Evolutionary conservation across 2,113 vertebrate species (phyloP), one percentile per base, ranked within the genome.

Genomic region (Triplophysa tibetana): DNA sequence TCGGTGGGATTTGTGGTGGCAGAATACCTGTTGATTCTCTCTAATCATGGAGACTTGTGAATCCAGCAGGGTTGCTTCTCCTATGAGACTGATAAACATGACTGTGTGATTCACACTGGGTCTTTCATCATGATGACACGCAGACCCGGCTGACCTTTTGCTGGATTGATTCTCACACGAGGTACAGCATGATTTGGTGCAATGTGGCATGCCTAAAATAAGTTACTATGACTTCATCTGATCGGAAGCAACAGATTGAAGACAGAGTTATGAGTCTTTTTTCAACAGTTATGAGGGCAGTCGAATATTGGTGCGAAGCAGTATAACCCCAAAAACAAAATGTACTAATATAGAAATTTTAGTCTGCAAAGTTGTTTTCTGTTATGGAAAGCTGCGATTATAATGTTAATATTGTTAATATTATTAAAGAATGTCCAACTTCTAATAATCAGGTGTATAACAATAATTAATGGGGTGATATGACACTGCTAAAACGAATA

Each of bases 61-160:
- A 54, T 83, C 65, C 58, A 13, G 69, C 33, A 10, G 60, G 58
- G 23, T 75, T 70, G 50, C 64, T 61, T 61, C 62, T 72, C 78
- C 75, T 72, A 56, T 65, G 65, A 52, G 41, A 63, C 64, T 81
- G 80, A 83, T 83, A 43, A 64, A 61, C 73, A 73, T 58, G 29
- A 80, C 54, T 16, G 54, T 64, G 54, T 72, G 78, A 84, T 84
- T 84, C 75, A 84, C 23, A 64, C 61, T 10, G 43, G 63, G 24
- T 72, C 67, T 70, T 82, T 79, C 67, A 82, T 87, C 84, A 83
- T 54, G 52, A 52, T 80, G 85, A 82, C 79, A 85, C 58, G 23
- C 4, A 64, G 79, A 19, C 33, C 41, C 19, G 56, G 24, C n/a
- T 83, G 83, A 88, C 81, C 82, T 85, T 86, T 76, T 33, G 63